Conservation (phyloP, 2,113 vertebrate species). For the Tenebrosternarchus preto region DNA sequence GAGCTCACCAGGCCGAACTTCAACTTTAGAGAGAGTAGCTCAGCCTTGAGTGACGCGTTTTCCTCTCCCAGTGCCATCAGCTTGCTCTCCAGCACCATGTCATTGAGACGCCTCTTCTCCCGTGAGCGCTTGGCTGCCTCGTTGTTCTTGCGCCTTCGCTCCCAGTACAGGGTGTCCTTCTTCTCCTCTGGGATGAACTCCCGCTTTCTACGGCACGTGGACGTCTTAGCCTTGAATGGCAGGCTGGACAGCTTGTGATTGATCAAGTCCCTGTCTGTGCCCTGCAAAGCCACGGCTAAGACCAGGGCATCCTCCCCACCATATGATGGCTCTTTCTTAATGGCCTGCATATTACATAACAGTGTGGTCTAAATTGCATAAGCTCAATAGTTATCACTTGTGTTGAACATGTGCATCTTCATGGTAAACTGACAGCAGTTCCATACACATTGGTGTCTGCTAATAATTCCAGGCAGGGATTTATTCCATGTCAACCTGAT, state of each 20-base stretch:
- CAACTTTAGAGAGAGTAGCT: conserved; percentile 88
- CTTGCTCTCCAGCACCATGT: conserved; percentile 97
- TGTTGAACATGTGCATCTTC: conserved; percentile 46
- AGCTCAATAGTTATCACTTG: conserved; percentile 55
- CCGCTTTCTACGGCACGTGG: conserved; percentile 84
- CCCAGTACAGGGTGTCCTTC: conserved; percentile 95
- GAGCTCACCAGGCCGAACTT: conserved; percentile 93
- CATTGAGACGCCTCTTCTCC: conserved; percentile 92
- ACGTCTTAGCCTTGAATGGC: conserved; percentile 76
- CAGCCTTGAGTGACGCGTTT: conserved; percentile 88
- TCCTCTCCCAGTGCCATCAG: conserved; percentile 92
- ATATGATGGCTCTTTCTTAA: conserved; percentile 85
- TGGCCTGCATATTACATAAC: conserved; percentile 84
- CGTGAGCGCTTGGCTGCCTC: conserved; percentile 95
- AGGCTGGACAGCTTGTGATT: conserved; percentile 58
- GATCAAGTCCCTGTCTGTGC: conserved; percentile 65
- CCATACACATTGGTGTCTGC: conserved; percentile 18
- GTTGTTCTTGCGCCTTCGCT: conserved; percentile 93
- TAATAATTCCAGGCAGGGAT: conserved; percentile 12
- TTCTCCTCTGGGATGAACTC: conserved; percentile 97
- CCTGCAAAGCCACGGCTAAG: conserved; percentile 80
- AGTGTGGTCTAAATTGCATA: conserved; percentile 39
- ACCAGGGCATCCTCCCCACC: conserved; percentile 79
- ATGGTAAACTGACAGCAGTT: conserved; percentile 15
- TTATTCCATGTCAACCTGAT: conserved; percentile 47